Percentiles rank a stretch among this genome's conserved stretches.
phyloP scores from a whole-genome alignment of 2,797 vertebrate species.

The Pterois miles region DNA sequence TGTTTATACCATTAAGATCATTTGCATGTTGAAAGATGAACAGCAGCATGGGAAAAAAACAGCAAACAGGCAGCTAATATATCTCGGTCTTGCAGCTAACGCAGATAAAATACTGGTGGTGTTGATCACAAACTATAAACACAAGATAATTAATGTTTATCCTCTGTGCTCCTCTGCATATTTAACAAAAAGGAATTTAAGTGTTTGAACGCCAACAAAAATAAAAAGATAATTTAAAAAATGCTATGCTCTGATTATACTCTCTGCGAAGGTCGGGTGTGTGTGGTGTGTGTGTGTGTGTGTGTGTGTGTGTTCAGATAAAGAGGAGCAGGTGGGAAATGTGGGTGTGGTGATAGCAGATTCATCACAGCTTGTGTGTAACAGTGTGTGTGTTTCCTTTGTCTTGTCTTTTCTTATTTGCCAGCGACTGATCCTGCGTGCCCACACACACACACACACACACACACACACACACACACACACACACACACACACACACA shows the following conservation, averaged over 20 bases:
- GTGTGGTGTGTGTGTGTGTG: not conserved
- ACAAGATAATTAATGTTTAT: not conserved
- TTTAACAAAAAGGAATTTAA: not conserved
- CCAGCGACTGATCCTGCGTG: conserved; percentile 38
- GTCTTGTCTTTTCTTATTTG: conserved; percentile 60
- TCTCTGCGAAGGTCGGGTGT: not conserved
- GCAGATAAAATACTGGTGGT: not conserved
- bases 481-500: conserved; percentile 18
- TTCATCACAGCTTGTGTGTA: conserved; percentile 71
- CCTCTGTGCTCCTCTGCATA: not conserved
- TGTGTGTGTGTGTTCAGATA: conserved; percentile 29
- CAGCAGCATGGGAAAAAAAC: not conserved
- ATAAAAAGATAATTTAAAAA: not conserved
- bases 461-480: conserved; percentile 17
- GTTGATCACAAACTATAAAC: not conserved
- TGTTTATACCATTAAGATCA: not conserved
- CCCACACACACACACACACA: conserved; percentile 21
- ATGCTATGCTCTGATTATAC: not conserved
- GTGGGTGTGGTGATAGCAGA: conserved; percentile 63
- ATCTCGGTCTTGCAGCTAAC: conserved; percentile 16
- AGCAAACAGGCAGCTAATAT: not conserved
- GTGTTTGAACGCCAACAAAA: not conserved
- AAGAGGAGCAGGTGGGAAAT: conserved; percentile 67
- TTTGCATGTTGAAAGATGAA: conserved; percentile 4
- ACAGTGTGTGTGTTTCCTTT: conserved; percentile 65